These are phyloP conservation scores for Hylyphantes graminicola DNA, from an alignment of 1,140 invertebrate species.

Conservation along the genomic window DNA sequence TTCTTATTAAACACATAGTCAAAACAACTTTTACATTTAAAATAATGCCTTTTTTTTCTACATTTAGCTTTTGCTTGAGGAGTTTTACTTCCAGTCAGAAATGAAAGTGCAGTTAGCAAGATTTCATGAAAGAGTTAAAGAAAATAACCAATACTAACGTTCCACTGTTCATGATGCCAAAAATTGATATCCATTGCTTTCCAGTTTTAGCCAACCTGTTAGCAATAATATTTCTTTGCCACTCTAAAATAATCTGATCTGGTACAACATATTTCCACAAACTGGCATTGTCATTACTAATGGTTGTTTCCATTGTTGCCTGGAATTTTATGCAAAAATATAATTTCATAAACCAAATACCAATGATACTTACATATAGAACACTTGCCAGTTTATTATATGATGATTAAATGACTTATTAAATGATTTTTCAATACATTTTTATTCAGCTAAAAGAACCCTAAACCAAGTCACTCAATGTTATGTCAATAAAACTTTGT, in stretches of 20 bases:
- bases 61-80: not conserved
- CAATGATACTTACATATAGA: constrained; percentile 3
- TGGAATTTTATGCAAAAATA: constrained; percentile 31
- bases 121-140: not conserved
- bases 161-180: constrained; percentile 78
- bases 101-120: not conserved
- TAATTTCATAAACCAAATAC: constrained; percentile 15
- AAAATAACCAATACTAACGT: constrained; percentile 71
- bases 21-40: not conserved
- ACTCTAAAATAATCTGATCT: constrained; percentile 77
- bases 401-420: too few relatives aligned
- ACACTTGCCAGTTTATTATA: too few relatives aligned
- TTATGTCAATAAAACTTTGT: too few relatives aligned
- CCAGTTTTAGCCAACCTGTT: constrained; percentile 82
- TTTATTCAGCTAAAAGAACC: too few relatives aligned
- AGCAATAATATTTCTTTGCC: constrained; percentile 84
- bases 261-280: constrained; percentile 74
- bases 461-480: too few relatives aligned
- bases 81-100: not conserved
- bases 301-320: constrained; percentile 78
- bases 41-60: not conserved
- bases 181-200: constrained; percentile 76
- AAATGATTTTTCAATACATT: too few relatives aligned
- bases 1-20: not conserved
- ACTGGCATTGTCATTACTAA: constrained; percentile 76